phyloP scores from a whole-genome alignment of 2,113 vertebrate species.

The Psittacula cyanocephala region DNA sequence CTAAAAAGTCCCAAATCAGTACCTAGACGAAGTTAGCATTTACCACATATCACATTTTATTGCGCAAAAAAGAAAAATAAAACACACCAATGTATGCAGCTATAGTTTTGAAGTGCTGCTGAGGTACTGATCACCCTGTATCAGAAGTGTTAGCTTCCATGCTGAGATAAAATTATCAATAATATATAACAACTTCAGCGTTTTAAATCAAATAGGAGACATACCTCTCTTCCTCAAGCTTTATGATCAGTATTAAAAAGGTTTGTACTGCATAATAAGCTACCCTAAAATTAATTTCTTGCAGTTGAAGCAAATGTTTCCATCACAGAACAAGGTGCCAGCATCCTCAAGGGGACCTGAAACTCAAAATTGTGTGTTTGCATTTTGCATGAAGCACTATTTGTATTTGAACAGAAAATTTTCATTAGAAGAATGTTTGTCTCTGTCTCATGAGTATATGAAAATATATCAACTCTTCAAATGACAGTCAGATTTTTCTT shows the following conservation, averaged over 20 bases:
- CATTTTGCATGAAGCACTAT: neutral
- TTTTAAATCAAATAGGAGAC: constrained; percentile 28
- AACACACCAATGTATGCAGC: neutral
- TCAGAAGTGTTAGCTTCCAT: neutral
- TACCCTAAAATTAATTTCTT: constrained; percentile 24
- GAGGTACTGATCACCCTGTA: neutral
- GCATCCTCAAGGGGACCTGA: neutral
- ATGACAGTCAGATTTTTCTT: neutral
- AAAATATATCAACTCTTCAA: neutral
- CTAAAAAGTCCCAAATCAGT: constrained; percentile 50
- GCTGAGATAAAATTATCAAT: constrained; percentile 15
- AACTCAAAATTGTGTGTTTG: neutral
- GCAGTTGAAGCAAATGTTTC: neutral
- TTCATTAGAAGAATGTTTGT: neutral
- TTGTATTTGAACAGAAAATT: neutral
- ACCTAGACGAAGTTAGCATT: constrained; percentile 48
- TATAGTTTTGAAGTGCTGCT: neutral
- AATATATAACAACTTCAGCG: neutral
- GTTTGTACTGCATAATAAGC: constrained; percentile 1
- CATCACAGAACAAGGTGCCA: neutral
- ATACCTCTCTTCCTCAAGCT: neutral
- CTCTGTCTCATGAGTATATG: neutral
- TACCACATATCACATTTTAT: constrained; percentile 36
- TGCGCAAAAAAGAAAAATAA: neutral
- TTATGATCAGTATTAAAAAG: neutral